Conservation (phyloP, 2,113 vertebrate species). For the Apeltes quadracus region DNA sequence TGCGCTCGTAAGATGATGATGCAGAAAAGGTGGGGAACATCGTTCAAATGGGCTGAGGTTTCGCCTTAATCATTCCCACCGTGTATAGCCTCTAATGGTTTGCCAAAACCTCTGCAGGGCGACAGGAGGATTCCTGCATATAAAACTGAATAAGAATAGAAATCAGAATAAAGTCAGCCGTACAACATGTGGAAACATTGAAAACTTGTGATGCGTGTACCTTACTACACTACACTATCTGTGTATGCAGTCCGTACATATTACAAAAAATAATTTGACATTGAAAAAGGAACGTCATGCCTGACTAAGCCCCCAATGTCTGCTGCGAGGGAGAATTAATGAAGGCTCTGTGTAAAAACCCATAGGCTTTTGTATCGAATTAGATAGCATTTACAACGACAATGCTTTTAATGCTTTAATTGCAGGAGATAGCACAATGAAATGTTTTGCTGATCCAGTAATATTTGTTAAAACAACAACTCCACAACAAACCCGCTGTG, state of each 20-base stretch:
- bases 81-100: conserved; percentile 49
- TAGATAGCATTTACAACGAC: background rate
- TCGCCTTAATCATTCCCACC: conserved; percentile 66
- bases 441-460: conserved; percentile 16
- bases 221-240: background rate
- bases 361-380: conserved; percentile 15
- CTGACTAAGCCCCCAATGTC: conserved; percentile 5
- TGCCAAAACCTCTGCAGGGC: conserved; percentile 54
- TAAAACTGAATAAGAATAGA: conserved; percentile 32
- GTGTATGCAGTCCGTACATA: background rate
- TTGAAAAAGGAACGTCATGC: background rate
- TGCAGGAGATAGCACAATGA: background rate
- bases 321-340: conserved; percentile 8
- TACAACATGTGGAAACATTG: background rate
- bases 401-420: conserved; percentile 20
- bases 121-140: conserved; percentile 44
- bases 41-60: conserved; percentile 70
- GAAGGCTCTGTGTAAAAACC: background rate
- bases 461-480: background rate
- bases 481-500: background rate
- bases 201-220: background rate
- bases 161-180: conserved; percentile 20
- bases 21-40: conserved; percentile 60
- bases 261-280: background rate
- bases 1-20: conserved; percentile 64